Base-by-base conservation (phyloP, 2,888 invertebrate species). In the Trichogramma dendrolimi region DNA sequence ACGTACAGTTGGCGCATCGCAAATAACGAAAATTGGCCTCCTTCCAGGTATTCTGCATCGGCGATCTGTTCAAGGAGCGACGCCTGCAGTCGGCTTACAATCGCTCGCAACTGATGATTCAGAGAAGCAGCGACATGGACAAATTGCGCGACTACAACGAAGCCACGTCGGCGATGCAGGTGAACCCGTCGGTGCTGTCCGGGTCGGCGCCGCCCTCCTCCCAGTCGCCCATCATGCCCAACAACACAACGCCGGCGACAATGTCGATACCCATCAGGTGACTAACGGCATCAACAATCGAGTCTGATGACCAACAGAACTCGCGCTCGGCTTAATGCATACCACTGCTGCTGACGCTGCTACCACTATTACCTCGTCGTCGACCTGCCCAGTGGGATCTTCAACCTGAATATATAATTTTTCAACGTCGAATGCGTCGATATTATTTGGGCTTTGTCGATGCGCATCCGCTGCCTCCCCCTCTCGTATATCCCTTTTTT, bases 231-330 rank as follows among this genome's bases (percentile, higher is more conserved):
- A 27, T 27, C 27, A 27, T 27, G 27, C 27, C 27, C 27, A 27
- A 27, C 27, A 27, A 27, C 27, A 27, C 27, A 27, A 27, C 27
- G 1, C 27, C 27, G 27, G 27, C 27, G 27, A 27, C 27, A 27
- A 27, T 27, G 27, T 2, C 27, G 27, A 27, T 27, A 27, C 27
- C 27, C 27, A 27, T 27, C 79, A 79, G 79, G 79, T 79, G 77
- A 78, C 77, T 79, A 79, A 78, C 71, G 79, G 77, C 71, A 73
- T 73, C 71, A 69, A 72, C 68, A 75, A 76, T 72, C 75, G 71
- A 68, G 71, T 74, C 71, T 75, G 72, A 75, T 79, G 74, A 76
- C 71, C 69, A 68, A 72, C 71, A 64, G 69, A 72, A 66, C 66
- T 73, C 67, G 70, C 72, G 71, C 72, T 71, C 67, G 68, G 72